Evolutionary conservation across 2,797 vertebrate genomes (phyloP), one percentile per base, ranked within the genome.

Genomic region (Galagoides demidoff): DNA sequence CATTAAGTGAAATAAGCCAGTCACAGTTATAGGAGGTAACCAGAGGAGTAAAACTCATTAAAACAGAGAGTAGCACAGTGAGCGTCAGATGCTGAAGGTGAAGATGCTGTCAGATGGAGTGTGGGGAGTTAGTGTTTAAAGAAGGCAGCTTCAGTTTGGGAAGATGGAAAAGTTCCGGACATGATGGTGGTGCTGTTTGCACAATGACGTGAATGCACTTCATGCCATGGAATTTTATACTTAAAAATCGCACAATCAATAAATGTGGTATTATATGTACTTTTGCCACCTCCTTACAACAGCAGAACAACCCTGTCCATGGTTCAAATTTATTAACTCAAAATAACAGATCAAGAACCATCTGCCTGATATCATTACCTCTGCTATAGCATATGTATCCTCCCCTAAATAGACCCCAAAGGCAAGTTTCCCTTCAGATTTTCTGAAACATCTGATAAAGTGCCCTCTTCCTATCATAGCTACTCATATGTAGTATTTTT

Each of bases 51-150:
- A 78, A 37, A 57, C 22, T 55, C 52, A 57, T 20, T 5, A 22
- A 57, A 78, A 34, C 76, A 57, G 27, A 39, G 89, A 59, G 1
- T 12, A 43, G 55, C 64, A 83, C 5, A 14, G 7, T 25, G 25
- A 7, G 1, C 55, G 2, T 13, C 19, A 27, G 25, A 37, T 2
- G 17, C 25, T 0, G 0, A 11, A 14, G 45, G 31, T 39, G 39
- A 39, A 39, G 39, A 39, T 39, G 39, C 39, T 39, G 39, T 39
- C 39, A 39, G 39, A 39, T 39, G 34, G 14, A 19, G 25, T 59
- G 25, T 19, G 4, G 1, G n/a, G 29, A 64, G 4, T 34, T 22
- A 7, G 13, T 29, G 6, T 34, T 92, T 76, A 61, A 11, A 52
- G 19, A 12, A 17, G 16, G 64, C 8, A 34, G 25, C 81, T 85